Evolutionary conservation across 2,888 invertebrate genomes (phyloP).

Genomic region (Macaria notata): DNA sequence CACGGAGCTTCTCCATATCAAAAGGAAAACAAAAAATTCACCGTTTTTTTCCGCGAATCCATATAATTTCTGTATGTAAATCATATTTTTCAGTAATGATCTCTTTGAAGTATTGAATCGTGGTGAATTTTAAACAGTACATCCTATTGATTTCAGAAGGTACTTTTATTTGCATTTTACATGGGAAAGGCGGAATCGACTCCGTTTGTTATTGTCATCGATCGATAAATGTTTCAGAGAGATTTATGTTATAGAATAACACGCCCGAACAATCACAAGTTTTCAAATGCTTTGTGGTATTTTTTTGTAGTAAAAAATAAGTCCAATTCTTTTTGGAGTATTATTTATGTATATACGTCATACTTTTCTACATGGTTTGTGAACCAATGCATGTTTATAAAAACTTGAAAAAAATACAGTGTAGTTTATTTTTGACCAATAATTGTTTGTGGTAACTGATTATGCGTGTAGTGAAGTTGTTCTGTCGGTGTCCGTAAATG

Average conservation of each 20-base stretch:
- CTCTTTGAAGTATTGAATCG: conserved; percentile 61
- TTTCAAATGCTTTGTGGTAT: neutral
- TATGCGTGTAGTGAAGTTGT: too few species aligned
- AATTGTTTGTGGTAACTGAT: too few species aligned
- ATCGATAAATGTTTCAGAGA: neutral
- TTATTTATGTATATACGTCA: too few species aligned
- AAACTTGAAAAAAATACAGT: too few species aligned
- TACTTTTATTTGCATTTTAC: conserved; percentile 69
- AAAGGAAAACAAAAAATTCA: conserved; percentile 3
- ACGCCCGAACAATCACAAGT: neutral
- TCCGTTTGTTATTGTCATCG: conserved; percentile 13
- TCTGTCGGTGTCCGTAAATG: too few species aligned
- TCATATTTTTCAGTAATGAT: conserved; percentile 50
- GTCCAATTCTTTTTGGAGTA: too few species aligned
- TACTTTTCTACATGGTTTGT: too few species aligned
- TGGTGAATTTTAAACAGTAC: conserved; percentile 60
- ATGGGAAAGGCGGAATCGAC: conserved; percentile 47
- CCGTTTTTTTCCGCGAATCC: neutral
- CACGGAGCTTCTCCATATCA: too few species aligned
- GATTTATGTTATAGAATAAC: neutral
- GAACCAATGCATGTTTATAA: too few species aligned
- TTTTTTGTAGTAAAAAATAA: too few species aligned
- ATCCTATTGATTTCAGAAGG: conserved; percentile 55
- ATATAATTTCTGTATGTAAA: conserved; percentile 42
- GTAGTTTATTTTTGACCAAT: too few species aligned